Evolutionary conservation across 2,888 invertebrate species (phyloP).

Genomic region (Drosophila fungiperda): DNA sequence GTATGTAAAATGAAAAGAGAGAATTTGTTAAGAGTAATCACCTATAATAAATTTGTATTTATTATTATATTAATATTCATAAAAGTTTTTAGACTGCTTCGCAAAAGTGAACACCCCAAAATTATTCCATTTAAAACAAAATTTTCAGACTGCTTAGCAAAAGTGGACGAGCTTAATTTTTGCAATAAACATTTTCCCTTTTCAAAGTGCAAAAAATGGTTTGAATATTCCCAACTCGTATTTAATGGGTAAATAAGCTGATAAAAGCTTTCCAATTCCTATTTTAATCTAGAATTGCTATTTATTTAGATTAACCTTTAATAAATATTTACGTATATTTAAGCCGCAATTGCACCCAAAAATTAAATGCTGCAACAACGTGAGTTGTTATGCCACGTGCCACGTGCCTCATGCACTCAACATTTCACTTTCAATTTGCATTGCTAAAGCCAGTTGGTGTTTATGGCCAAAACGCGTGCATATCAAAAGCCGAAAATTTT

Average conservation of each 20-base stretch:
- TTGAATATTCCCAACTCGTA: background rate
- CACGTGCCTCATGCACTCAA: constrained; percentile 39
- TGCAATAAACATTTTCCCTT: background rate
- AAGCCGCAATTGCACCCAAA: background rate
- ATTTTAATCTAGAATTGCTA: background rate
- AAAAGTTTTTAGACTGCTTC: background rate
- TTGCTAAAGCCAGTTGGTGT: constrained; percentile 62
- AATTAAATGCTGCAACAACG: background rate
- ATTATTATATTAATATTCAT: background rate
- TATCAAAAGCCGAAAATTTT: constrained; percentile 54
- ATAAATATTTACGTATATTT: background rate
- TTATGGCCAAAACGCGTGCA: constrained; percentile 75
- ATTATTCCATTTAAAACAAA: background rate
- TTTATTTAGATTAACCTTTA: background rate
- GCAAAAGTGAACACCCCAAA: background rate
- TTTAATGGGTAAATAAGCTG: background rate
- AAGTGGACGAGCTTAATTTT: background rate
- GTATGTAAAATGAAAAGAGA: background rate
- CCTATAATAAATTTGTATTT: background rate
- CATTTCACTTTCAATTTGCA: constrained; percentile 77
- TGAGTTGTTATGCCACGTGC: constrained; percentile 40
- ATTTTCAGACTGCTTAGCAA: background rate
- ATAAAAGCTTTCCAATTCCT: background rate
- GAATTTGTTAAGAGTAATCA: background rate
- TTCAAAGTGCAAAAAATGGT: background rate